Conservation (phyloP, 2,797 vertebrate genomes). For the Astyanax mexicanus region DNA sequence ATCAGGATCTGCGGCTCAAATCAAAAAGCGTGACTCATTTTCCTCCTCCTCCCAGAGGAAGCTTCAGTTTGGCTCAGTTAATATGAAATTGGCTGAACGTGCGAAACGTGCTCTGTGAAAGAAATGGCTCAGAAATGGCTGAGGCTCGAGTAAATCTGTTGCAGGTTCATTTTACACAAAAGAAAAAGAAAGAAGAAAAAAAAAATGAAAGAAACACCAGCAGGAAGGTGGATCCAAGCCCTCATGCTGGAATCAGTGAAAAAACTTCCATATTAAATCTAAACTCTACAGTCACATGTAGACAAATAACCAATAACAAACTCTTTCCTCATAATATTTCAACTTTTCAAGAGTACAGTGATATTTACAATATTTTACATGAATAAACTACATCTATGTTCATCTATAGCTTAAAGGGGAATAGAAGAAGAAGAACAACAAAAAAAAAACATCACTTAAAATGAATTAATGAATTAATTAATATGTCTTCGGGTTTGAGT, state of each 20-base stretch:
- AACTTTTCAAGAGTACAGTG: too few species aligned
- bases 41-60: not conserved
- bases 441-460: too few species aligned
- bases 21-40: not conserved
- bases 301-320: conserved; percentile 3
- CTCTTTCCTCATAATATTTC: not conserved
- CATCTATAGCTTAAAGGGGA: conserved; percentile 10
- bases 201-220: too few species aligned
- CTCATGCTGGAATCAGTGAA: not conserved
- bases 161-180: conserved; percentile 3
- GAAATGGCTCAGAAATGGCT: not conserved
- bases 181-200: not conserved
- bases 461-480: too few species aligned
- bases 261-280: conserved; percentile 13
- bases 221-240: not conserved
- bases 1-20: not conserved
- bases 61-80: not conserved
- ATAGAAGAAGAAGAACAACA: not conserved
- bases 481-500: not conserved
- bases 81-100: not conserved
- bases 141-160: not conserved
- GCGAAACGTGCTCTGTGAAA: not conserved
- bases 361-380: conserved; percentile 14
- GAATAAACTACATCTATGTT: not conserved
- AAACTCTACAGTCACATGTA: not conserved